These are phyloP conservation scores for Eumaeus atala DNA, from an alignment of 1,140 invertebrate species.

Conservation along the genomic window DNA sequence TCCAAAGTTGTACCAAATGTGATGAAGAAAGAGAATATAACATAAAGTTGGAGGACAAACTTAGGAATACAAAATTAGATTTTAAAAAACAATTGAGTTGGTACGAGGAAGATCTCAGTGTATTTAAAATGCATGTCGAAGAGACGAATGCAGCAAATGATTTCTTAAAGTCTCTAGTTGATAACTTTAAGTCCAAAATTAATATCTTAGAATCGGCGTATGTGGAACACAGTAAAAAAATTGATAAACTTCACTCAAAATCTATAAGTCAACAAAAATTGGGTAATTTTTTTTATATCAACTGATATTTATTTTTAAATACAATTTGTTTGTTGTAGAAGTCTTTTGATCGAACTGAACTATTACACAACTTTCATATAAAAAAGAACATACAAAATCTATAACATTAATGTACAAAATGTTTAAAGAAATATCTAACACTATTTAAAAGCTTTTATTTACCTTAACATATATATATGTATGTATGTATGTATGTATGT, in stretches of 20 bases:
- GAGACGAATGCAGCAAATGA: slow-evolving; percentile 39
- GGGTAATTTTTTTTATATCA: slow-evolving; percentile 55
- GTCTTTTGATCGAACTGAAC: too few relatives aligned
- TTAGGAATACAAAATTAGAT: slow-evolving; percentile 21
- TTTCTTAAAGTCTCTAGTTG: slow-evolving; percentile 32
- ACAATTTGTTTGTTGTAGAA: too few relatives aligned
- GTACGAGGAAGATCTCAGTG: slow-evolving; percentile 46
- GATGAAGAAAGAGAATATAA: slow-evolving; percentile 31
- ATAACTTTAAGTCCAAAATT: slow-evolving; percentile 37
- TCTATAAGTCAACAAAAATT: slow-evolving; percentile 35
- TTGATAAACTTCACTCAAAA: slow-evolving; percentile 25
- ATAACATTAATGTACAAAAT: too few relatives aligned
- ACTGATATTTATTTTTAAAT: too few relatives aligned
- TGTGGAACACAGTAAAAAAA: slow-evolving; percentile 27
- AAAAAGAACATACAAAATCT: too few relatives aligned
- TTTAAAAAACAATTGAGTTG: slow-evolving; percentile 29
- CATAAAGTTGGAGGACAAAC: slow-evolving; percentile 43
- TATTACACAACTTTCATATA: too few relatives aligned
- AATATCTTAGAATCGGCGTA: slow-evolving; percentile 34
- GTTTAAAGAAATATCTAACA: too few relatives aligned
- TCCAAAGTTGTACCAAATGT: slow-evolving; percentile 29
- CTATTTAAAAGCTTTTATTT: too few relatives aligned
- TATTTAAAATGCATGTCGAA: slow-evolving; percentile 34
- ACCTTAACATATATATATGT: too few relatives aligned
- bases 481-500: too few relatives aligned